phyloP scores from a whole-genome alignment of 2,888 invertebrate species.

The Platycheirus rosarum region DNA sequence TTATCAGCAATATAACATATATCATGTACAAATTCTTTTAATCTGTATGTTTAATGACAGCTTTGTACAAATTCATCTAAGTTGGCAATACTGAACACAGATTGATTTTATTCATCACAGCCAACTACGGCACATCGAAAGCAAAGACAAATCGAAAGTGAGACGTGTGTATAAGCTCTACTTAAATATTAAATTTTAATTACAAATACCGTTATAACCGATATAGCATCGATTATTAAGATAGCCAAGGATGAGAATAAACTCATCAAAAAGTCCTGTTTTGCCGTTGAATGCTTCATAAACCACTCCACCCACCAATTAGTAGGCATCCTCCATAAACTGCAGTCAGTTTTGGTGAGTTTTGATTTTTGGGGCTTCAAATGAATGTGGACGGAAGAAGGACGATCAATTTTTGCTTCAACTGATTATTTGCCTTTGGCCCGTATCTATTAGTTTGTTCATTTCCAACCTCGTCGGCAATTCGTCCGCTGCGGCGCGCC shows the following conservation, averaged over 20 bases:
- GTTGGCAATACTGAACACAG: no score
- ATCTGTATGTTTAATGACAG: no score
- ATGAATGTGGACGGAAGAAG: slow-evolving; percentile 55
- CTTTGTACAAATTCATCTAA: no score
- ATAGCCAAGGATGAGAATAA: neutral
- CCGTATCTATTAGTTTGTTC: slow-evolving; percentile 16
- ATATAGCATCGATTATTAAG: neutral
- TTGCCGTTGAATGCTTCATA: slow-evolving; percentile 61
- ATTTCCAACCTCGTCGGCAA: slow-evolving; percentile 16
- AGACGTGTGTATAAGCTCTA: slow-evolving; percentile 53
- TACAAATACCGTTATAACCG: neutral
- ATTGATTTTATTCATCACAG: no score
- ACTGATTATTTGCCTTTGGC: slow-evolving; percentile 43
- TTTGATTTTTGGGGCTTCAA: slow-evolving; percentile 55
- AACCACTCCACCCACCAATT: slow-evolving; percentile 61
- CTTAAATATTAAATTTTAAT: slow-evolving; percentile 58
- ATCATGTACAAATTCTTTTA: no score
- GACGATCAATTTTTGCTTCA: slow-evolving; percentile 39
- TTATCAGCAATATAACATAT: no score
- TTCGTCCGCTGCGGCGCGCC: no score
- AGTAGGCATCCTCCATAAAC: slow-evolving; percentile 44
- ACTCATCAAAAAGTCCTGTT: slow-evolving; percentile 34
- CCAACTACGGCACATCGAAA: neutral
- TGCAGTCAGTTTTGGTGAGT: neutral
- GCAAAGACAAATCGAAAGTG: slow-evolving; percentile 31